Percentiles rank a stretch among this genome's conserved stretches.
Conservation (phyloP, 2,888 invertebrate genomes). For the Pristionchus japonicus region DNA sequence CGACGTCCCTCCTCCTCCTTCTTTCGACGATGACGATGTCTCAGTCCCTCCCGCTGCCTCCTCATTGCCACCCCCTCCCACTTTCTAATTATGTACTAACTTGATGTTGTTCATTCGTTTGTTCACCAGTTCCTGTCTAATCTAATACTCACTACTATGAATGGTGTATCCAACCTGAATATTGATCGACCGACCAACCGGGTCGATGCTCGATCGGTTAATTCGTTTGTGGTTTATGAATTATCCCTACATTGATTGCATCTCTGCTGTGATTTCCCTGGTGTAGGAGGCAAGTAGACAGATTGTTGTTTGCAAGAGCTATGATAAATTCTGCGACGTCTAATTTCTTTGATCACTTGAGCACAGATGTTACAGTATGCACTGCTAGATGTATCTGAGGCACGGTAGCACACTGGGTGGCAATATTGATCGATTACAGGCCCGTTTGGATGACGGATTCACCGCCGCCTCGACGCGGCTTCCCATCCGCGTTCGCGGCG, state of each 20-base stretch:
- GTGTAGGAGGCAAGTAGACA: constrained; percentile 3
- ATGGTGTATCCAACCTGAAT: neutral
- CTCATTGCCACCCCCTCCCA: constrained; percentile 16
- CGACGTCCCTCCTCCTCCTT: constrained; percentile 14
- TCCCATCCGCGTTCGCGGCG: constrained; percentile 25
- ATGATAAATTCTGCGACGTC: neutral
- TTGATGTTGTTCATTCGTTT: neutral
- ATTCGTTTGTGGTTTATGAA: neutral
- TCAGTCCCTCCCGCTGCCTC: neutral
- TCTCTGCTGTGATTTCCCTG: neutral
- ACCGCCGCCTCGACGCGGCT: neutral
- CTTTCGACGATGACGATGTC: constrained; percentile 5
- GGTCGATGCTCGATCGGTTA: constrained; percentile 7
- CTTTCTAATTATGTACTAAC: constrained; percentile 10
- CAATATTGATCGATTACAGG: neutral
- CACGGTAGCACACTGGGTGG: too few relatives aligned
- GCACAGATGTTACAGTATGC: neutral
- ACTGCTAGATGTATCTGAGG: neutral
- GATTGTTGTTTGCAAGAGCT: neutral
- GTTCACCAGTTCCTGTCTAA: neutral
- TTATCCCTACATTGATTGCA: neutral
- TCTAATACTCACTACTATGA: constrained; percentile 17
- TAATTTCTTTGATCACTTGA: neutral
- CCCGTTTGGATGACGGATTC: neutral
- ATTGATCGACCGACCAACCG: constrained; percentile 13